Evolutionary conservation across 2,113 vertebrate genomes (phyloP), one percentile per base, ranked within the genome.

Genomic region (Ctenodactylus gundi): DNA sequence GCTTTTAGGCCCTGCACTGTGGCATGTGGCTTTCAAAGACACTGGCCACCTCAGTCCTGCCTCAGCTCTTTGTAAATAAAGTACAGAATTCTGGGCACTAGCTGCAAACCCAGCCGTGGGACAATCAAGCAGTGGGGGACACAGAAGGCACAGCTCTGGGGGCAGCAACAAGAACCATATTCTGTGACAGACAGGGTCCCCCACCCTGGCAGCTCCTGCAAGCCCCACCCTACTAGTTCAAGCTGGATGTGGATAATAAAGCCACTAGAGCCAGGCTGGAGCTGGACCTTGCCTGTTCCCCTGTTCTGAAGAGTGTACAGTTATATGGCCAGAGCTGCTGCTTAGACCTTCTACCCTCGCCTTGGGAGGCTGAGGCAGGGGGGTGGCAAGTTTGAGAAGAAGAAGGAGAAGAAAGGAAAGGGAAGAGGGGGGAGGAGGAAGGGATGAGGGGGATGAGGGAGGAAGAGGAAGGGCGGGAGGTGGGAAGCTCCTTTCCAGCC

Each of bases 41-140:
- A 57, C 21, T 20, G 10, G 7, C 11, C 4, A 2, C 25, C 21
- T 34, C 31, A 23, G n/a, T 31, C 27, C 1, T 20, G 39, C 15
- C 67, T 44, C 6, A 46, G 4, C 21, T 7, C 23, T 0, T n/a
- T 77, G 44, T 62, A 41, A 81, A 57, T 29, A 46, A 29, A n/a
- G 17, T 29, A 0, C 1, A 14, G 76, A 75, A 1, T 17, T 31
- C 13, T 5, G 49, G 34, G 58, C 3, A 0, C 1, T 2, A 0
- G 4, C n/a, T n/a, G n/a, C n/a, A n/a, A n/a, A n/a, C n/a, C n/a
- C n/a, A n/a, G n/a, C n/a, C n/a, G n/a, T n/a, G n/a, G n/a, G n/a
- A n/a, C n/a, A n/a, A n/a, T n/a, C n/a, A n/a, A n/a, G 55, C 5
- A 2, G 34, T 36, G 34, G 36, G 15, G 4, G 27, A 18, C 58